Conservation (phyloP, 2,797 vertebrate species). For the Acanthopagrus latus region DNA sequence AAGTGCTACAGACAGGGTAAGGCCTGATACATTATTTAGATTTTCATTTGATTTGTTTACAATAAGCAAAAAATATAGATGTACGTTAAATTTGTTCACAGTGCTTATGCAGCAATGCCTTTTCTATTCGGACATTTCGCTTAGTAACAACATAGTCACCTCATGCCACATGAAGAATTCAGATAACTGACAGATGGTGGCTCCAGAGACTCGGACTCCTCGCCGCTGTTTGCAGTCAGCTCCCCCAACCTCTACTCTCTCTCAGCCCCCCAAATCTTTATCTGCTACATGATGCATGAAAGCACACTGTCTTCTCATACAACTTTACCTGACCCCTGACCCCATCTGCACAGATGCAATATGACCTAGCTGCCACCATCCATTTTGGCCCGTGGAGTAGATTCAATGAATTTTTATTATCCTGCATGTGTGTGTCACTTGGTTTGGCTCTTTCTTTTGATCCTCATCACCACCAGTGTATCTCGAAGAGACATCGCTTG, state of each 20-base stretch:
- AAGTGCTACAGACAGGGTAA: too few species aligned
- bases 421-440: slow-evolving; percentile 73
- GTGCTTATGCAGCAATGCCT: neutral
- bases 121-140: neutral
- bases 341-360: slow-evolving; percentile 91
- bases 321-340: slow-evolving; percentile 91
- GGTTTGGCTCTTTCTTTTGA: slow-evolving; percentile 68
- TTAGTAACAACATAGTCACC: neutral
- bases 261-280: slow-evolving; percentile 86
- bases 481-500: slow-evolving; percentile 65
- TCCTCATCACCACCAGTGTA: slow-evolving; percentile 63
- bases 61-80: neutral
- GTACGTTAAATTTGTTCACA: too few species aligned
- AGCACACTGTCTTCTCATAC: slow-evolving; percentile 94
- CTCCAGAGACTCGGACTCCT: slow-evolving; percentile 41
- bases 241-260: slow-evolving; percentile 49
- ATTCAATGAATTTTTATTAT: slow-evolving; percentile 99
- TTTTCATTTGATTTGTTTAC: neutral
- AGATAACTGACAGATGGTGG: slow-evolving; percentile 25
- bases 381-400: slow-evolving; percentile 92
- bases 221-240: slow-evolving; percentile 36
- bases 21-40: too few species aligned
- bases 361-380: slow-evolving; percentile 96
- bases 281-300: slow-evolving; percentile 99
- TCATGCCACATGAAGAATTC: neutral